Evolutionary conservation across 2,113 vertebrate genomes (phyloP), one percentile per base, ranked within the genome.

Genomic region (Sclerurus mexicanus): DNA sequence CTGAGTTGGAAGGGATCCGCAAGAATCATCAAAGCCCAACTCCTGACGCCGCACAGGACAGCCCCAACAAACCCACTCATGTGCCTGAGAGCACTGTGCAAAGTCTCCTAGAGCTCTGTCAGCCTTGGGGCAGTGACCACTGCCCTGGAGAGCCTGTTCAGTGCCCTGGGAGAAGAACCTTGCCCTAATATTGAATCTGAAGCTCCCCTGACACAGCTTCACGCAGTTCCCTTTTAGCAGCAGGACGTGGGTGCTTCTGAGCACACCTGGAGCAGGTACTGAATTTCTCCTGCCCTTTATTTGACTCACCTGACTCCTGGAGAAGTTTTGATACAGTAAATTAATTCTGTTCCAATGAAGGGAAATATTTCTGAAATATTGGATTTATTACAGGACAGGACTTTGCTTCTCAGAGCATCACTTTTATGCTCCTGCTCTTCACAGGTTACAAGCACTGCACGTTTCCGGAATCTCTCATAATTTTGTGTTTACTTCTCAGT

Each of bases 101-200:
- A 4, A 16, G 16, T 3, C 25, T 31, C 17, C 30, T 30, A 10
- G 30, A 64, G 42, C 50, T 64, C 30, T 37, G 40, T 2, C 10
- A 7, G 49, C 40, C 66, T 35, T 47, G 66, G 23, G 49, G 46
- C 72, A 40, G 56, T 49, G 49, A 8, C 14, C 42, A 1, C 66
- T 56, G 67, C 42, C 50, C 35, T 56, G 50, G 49, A 4, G 50
- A 56, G 31, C 21, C 31, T 27, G 8, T 27, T 5, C 59, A 33
- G 31, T 42, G 40, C 21, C 14, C 42, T 73, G 50, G 35, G 35
- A 5, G 16, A 42, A 49, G 58, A 56, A 15, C 21, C 33, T 42
- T 31, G 4, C 2, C 17, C 42, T 50, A 1, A 49, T 5, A 5
- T 7, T 5, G 21, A 31, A 0, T 39, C 42, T 27, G 7, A 73